Base-by-base conservation (phyloP, 2,888 invertebrate species). In the Oxyscelio sp. region DNA sequence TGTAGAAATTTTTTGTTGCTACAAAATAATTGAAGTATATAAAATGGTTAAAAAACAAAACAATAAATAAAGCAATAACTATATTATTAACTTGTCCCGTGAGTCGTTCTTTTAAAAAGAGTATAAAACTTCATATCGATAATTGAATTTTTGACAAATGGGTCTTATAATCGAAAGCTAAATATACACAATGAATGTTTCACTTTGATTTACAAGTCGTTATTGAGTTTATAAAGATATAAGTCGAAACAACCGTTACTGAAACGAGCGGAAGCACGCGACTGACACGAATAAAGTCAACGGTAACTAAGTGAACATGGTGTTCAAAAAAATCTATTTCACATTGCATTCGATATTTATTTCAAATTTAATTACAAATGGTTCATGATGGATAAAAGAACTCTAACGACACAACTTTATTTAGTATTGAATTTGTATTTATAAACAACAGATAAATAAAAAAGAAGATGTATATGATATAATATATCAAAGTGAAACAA, bases 251-350 rank as follows among this genome's bases (percentile, higher is more conserved):
- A 78, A 85, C 85, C 85, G 85, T 85, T 81, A 85, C 52, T 78
- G 65, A 78, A 81, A 81, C 78, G 81, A 78, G 66, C 85, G 85
- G 85, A 85, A 85, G 77, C 82, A 85, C 79, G 79, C 82, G 85
- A 85, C 85, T 85, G 85, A 85, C 85, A 85, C 82, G 82, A 85
- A 85, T 85, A 82, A 82, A 85, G 74, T 78, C 78, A 85, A 85
- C 85, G 82, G 82, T 82, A 82, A 82, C 74, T 70, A 78, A 74
- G 56, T 59, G 85, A 80, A 80, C 68, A 77, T 56, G 73, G 77
- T 58, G 73, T 65, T 70, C 45, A 80, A 74, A 81, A 83, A 75
- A 78, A 78, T 83, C 38, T 48, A 40, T 59, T 17, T 22, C 45
- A 61, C 68, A 78, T 83, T 61, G 77, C 71, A 83, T 61, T 59